Evolutionary conservation across 1,140 invertebrate species (phyloP), one percentile per base, ranked within the genome.

Genomic region (Diorhabda carinulata): DNA sequence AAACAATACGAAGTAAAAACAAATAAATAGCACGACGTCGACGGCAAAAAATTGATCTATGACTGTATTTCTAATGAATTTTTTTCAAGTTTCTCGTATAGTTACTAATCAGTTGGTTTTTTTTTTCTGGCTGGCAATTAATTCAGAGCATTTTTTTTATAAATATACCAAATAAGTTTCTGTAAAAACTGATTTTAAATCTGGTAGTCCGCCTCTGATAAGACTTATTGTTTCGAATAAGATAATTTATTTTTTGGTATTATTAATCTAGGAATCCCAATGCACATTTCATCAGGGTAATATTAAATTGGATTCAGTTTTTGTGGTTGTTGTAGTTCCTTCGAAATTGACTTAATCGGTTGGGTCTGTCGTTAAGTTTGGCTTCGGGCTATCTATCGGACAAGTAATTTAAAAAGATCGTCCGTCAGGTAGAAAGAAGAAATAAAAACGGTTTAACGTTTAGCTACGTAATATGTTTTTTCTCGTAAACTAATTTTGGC

Each of bases 281-380:
- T 68, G 60, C 68, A 64, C 64, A 69, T 65, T 69, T 71, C 56
- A 61, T 52, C 47, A 56, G 72, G 64, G 67, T 69, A 71, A 67
- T 71, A 73, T 65, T 59, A 73, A 73, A 73, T 73, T 73, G 70
- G 72, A 69, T 73, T 70, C 70, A 69, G 70, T 71, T 73, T 71
- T 71, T 71, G 62, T 69, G 62, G 58, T n/a, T 52, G 47, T 52
- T 69, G 64, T 56, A 68, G 60, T 70, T 71, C 69, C 64, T 43
- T 71, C 59, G 64, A 73, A 73, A 73, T 73, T 73, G 70, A 73
- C 72, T 73, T 73, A 73, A 73, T 73, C 72, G 70, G 47, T 65
- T 70, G 70, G 67, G 61, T 43, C 43, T 43, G 10, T 52, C 47
- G 6, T 52, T 8, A 52, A 52, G 47, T 52, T 52, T n/a, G 6